A percentile compares a stretch with the other conserved stretches of the same genome.
Evolutionary conservation across 2,797 vertebrate species (phyloP).

Genomic region (Sebastes itinus): DNA sequence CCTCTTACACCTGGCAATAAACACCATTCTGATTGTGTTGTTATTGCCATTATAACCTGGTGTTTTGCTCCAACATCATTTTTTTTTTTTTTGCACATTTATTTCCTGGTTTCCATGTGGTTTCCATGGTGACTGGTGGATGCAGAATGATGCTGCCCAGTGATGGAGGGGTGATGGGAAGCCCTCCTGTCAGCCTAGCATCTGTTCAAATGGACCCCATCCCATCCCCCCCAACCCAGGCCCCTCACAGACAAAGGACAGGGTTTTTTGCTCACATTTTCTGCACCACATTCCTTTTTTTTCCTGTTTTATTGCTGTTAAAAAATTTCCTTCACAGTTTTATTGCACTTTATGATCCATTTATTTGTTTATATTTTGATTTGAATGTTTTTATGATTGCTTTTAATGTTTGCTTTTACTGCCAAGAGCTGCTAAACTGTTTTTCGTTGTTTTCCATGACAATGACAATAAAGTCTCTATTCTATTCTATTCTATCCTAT

Average conservation of each 20-base stretch:
- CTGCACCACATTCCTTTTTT: neutral
- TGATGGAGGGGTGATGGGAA: conserved; percentile 62
- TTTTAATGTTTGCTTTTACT: no score
- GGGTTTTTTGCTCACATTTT: conserved; percentile 15
- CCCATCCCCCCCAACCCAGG: conserved; percentile 7
- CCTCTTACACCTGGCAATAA: no score
- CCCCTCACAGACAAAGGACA: conserved; percentile 46
- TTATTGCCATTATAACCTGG: neutral
- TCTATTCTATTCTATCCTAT: no score
- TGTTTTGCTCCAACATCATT: neutral
- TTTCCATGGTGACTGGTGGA: conserved; percentile 70
- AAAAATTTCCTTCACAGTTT: neutral
- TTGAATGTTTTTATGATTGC: no score
- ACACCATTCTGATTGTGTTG: neutral
- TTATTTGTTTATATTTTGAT: no score
- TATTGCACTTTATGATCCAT: neutral
- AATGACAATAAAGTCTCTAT: no score
- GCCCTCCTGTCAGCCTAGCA: conserved; percentile 67
- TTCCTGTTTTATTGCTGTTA: neutral
- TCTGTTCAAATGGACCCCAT: conserved; percentile 46
- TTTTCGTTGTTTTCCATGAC: no score
- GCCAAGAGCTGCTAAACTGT: no score
- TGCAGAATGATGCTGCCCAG: conserved; percentile 34
- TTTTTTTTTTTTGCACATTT: neutral
- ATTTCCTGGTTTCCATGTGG: conserved; percentile 1